phyloP scores from a whole-genome alignment of 2,888 invertebrate species.

The Noctuana brunneofusca region DNA sequence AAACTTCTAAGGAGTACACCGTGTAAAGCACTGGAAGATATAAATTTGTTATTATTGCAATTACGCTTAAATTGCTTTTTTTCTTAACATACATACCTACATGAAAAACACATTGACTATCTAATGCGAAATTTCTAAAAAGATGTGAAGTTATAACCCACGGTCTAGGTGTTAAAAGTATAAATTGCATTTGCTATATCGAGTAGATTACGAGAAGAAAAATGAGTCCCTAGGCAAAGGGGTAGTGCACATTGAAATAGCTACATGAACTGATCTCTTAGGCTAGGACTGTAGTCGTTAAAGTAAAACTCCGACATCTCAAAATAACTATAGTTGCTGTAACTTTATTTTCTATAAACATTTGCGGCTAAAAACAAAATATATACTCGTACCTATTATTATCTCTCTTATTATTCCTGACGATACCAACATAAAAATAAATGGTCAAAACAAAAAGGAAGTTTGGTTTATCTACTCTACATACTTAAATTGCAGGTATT shows the following conservation, averaged over 20 bases:
- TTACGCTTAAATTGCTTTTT: too few relatives aligned
- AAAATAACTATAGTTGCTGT: not conserved
- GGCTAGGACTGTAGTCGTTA: not conserved
- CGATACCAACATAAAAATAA: not conserved
- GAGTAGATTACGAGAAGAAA: slow-evolving; percentile 25
- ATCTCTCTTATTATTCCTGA: too few relatives aligned
- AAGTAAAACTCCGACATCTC: not conserved
- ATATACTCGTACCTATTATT: not conserved
- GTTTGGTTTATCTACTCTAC: slow-evolving; percentile 10
- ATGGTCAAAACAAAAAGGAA: slow-evolving; percentile 4
- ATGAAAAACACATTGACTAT: not conserved
- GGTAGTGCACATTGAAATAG: slow-evolving; percentile 10
- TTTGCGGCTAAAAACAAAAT: too few relatives aligned
- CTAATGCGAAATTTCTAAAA: not conserved
- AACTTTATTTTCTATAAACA: too few relatives aligned
- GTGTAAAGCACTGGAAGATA: too few relatives aligned
- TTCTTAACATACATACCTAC: not conserved
- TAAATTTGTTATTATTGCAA: too few relatives aligned
- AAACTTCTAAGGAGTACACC: too few relatives aligned
- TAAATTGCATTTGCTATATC: slow-evolving; percentile 31
- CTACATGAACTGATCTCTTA: slow-evolving; percentile 5
- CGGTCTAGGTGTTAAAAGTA: slow-evolving; percentile 25
- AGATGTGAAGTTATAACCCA: slow-evolving; percentile 27
- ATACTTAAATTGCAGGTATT: slow-evolving; percentile 20
- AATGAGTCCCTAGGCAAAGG: slow-evolving; percentile 37